phyloP scores from a whole-genome alignment of 1,140 invertebrate genomes.

The Prorops nasuta region DNA sequence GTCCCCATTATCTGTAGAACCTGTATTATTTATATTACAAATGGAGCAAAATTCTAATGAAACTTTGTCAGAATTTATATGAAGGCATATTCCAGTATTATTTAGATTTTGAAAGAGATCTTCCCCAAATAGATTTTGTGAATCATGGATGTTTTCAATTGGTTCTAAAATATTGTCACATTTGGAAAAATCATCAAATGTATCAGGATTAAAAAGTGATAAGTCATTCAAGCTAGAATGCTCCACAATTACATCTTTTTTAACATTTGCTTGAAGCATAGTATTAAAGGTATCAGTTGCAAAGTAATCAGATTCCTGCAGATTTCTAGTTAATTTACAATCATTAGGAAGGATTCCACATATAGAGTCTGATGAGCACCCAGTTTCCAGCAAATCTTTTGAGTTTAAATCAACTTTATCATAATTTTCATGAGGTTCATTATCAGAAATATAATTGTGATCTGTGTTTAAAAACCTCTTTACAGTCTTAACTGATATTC shows the following conservation, averaged over 20 bases:
- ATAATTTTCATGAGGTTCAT: not conserved
- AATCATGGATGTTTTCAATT: slow-evolving; percentile 24
- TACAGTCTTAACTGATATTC: not conserved
- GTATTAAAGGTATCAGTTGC: not conserved
- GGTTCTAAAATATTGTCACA: slow-evolving; percentile 15
- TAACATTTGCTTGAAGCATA: not conserved
- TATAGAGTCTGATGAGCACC: not conserved
- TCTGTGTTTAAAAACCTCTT: slow-evolving; percentile 8
- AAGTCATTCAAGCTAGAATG: slow-evolving; percentile 21
- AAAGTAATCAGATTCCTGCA: not conserved
- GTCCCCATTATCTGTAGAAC: too few species aligned
- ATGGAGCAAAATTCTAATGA: slow-evolving; percentile 58
- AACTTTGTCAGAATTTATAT: slow-evolving; percentile 56
- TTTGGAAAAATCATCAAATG: slow-evolving; percentile 24
- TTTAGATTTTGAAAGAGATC: slow-evolving; percentile 19
- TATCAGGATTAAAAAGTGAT: slow-evolving; percentile 24
- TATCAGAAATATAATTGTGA: slow-evolving; percentile 23
- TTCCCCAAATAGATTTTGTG: slow-evolving; percentile 16
- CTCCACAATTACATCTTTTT: not conserved
- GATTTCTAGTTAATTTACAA: not conserved
- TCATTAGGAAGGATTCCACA: not conserved
- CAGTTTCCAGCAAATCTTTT: not conserved
- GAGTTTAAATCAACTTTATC: not conserved
- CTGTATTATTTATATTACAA: slow-evolving; percentile 45
- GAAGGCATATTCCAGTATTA: slow-evolving; percentile 50